Evolutionary conservation across 2,797 vertebrate species (phyloP).

Genomic region (Gallinago nigripennis): DNA sequence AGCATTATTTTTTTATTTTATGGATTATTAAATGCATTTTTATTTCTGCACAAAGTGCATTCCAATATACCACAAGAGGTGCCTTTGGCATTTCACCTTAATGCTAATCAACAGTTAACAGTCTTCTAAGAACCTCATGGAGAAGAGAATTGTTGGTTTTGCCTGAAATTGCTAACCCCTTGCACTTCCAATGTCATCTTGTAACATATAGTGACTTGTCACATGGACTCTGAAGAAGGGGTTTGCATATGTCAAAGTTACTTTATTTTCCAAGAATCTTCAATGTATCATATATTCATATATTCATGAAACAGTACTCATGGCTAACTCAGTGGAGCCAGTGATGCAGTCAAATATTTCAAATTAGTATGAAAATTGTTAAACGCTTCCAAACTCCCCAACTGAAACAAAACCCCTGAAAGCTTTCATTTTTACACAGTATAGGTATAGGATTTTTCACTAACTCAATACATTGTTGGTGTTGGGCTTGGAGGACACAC

Average conservation of each 20-base stretch:
- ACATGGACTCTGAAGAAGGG: constrained; percentile 15
- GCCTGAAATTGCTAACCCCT: background rate
- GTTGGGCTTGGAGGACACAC: constrained; percentile 7
- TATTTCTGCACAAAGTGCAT: background rate
- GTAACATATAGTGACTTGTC: background rate
- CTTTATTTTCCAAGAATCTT: constrained; percentile 60
- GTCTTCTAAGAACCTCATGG: background rate
- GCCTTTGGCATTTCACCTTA: background rate
- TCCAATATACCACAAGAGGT: background rate
- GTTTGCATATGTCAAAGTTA: constrained; percentile 11
- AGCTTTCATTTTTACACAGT: constrained; percentile 14
- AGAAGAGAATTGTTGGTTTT: background rate
- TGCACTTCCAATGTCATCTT: background rate
- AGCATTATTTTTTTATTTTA: background rate
- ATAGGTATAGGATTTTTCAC: background rate
- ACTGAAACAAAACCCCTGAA: background rate
- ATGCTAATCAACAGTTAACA: accelerated
- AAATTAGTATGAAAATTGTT: constrained; percentile 17
- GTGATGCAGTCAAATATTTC: background rate
- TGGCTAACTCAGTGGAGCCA: background rate
- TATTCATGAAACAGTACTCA: background rate
- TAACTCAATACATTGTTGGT: background rate
- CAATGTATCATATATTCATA: constrained; percentile 36
- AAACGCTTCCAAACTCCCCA: background rate
- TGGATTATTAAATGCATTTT: background rate